phyloP scores from a whole-genome alignment of 2,797 vertebrate species.

The Apogon talboti region DNA sequence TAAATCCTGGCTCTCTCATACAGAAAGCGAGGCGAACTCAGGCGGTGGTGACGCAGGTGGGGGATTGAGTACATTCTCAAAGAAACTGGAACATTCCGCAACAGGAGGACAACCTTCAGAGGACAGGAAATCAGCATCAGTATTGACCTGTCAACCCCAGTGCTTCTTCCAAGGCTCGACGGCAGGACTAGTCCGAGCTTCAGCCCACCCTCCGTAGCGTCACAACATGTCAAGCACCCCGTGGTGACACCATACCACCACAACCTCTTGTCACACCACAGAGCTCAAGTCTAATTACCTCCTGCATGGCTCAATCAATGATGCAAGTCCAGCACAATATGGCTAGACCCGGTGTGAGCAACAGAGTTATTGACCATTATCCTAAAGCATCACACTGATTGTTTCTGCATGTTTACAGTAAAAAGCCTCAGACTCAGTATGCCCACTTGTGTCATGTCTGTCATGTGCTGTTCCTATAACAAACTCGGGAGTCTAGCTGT shows the following conservation, averaged over 20 bases:
- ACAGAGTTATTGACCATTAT: conserved; percentile 73
- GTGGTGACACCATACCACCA: conserved; percentile 73
- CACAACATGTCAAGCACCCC: conserved; percentile 67
- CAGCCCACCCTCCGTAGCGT: conserved; percentile 38
- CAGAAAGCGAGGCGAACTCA: conserved; percentile 72
- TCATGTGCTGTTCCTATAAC: conserved; percentile 51
- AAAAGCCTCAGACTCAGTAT: conserved; percentile 48
- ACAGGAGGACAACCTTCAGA: conserved; percentile 72
- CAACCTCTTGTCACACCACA: conserved; percentile 71
- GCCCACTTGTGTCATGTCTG: conserved; percentile 57
- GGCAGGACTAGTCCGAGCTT: conserved; percentile 35
- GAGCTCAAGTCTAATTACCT: conserved; percentile 80
- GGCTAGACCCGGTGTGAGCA: conserved; percentile 63
- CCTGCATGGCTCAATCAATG: conserved; percentile 83
- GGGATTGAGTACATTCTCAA: conserved; percentile 78
- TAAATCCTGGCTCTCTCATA: conserved; percentile 86
- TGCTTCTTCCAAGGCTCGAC: conserved; percentile 57
- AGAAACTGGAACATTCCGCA: conserved; percentile 78
- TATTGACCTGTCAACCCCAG: conserved; percentile 73
- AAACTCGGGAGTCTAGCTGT: conserved; percentile 52
- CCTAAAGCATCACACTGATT: conserved; percentile 72
- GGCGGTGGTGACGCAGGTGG: conserved; percentile 64
- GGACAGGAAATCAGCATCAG: conserved; percentile 67
- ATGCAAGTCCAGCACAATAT: conserved; percentile 77
- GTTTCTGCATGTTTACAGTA: conserved; percentile 71